phyloP scores from a whole-genome alignment of 2,113 vertebrate genomes.

The Eurypyga helias region DNA sequence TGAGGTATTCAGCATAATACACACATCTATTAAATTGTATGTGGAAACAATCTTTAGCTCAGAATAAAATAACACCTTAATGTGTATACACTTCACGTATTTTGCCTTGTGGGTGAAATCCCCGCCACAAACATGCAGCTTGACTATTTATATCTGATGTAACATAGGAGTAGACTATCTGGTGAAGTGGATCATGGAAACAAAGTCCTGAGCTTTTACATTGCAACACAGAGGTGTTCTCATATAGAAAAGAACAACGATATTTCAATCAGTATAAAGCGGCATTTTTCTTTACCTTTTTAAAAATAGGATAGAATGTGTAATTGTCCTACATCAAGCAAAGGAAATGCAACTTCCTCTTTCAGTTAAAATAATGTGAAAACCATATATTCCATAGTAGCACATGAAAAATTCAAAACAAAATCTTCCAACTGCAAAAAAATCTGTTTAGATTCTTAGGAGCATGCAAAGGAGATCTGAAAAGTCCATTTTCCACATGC shows the following conservation, averaged over 20 bases:
- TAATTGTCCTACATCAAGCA: background rate
- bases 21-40: background rate
- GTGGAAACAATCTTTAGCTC: background rate
- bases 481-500: background rate
- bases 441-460: background rate
- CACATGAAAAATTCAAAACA: background rate
- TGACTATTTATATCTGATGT: background rate
- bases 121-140: background rate
- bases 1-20: background rate
- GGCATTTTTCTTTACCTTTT: background rate
- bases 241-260: background rate
- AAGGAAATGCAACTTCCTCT: background rate
- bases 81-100: background rate
- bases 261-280: background rate
- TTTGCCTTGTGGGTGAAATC: background rate
- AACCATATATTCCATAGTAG: background rate
- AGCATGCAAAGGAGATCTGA: background rate
- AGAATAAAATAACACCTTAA: background rate
- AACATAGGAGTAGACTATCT: background rate
- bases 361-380: background rate
- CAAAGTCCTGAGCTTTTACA: background rate
- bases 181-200: background rate
- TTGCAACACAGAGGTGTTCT: background rate
- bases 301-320: fast-evolving
- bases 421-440: background rate